Base-by-base conservation (phyloP, 2,888 invertebrate genomes). In the Hypomecis atomaria region DNA sequence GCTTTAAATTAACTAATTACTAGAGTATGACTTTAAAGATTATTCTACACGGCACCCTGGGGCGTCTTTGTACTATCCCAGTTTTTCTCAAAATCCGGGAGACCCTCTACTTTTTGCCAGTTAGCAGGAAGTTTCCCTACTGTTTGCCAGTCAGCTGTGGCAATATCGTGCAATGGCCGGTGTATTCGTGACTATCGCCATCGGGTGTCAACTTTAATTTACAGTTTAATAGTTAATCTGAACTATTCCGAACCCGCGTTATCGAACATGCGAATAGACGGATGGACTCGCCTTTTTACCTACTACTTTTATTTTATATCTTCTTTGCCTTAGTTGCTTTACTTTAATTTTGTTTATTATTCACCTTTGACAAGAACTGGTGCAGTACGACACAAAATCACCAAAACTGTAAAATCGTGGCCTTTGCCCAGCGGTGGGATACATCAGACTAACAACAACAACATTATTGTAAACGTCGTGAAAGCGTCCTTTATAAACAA, bases 191-290 rank as follows among this genome's bases (percentile, higher is more conserved):
- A 65, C 67, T 65, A 44, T 57, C 49, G 33, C 61, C 37, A 60
- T 56, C 58, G 52, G 64, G 71, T 66, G 70, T 70, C 70, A 62
- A 68, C 68, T 64, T 59, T 64, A 64, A 64, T 64, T 64, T 64
- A 58, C 61, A 54, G 58, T 65, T 65, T 65, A 57, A 57, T 61
- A 61, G 60, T 60, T 65, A 61, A 64, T 59, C 59, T 44, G 55
- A 55, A 59, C 63, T 65, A 61, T 59, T 64, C 49, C 43, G 45
- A 50, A 50, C 59, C 43, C 13, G 40, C 55, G 55, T 40, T 64
- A 59, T 59, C 63, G 49, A 55, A 55, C 63, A 59, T 59, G 59
- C 63, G 54, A 63, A 59, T 54, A 54, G 63, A 63, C 44, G 43
- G 58, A 63, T 54, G 48, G 38, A 63, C 53, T 36, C 13, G 36